Evolutionary conservation across 2,888 invertebrate species (phyloP), one percentile per base, ranked within the genome.

Genomic region (Deroplatys truncata): DNA sequence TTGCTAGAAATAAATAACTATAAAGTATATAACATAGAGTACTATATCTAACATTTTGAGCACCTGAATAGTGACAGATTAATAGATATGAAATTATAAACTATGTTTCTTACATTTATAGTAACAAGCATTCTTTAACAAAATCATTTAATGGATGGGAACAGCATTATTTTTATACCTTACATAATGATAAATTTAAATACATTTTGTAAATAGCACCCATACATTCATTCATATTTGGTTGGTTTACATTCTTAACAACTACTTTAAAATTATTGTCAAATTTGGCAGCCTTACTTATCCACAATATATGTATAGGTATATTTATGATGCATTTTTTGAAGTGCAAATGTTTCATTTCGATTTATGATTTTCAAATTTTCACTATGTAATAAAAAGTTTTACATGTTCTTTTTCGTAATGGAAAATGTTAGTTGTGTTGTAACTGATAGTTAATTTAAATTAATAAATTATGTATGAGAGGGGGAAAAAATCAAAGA

Each of bases 241-340:
- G 83, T 28, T 72, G 56, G 25, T 72, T 72, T 72, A 29, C n/a
- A 28, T 16, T n/a, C 84, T 84, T 84, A 28, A 49, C 86, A 86
- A 72, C 86, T 86, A 86, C 86, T 28, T 28, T 86, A 89, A 89
- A 89, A 89, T 89, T 89, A 89, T 89, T 89, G 89, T 89, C 89
- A 89, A 83, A 35, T 89, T 85, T 89, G 84, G 88, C 89, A 89
- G 89, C 88, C 89, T 89, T 88, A 84, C 25, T 83, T 35, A 84
- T 88, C 84, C n/a, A 82, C 82, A 82, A 82, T 87, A 87, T 87
- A 82, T 35, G n/a, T 84, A 84, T 84, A 31, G 43, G 43, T 43
- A 25, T 84, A 84, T 84, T 28, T 31, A 16, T 84, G 25, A 84
- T 20, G 31, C 84, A 31, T 84, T 28, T 84, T 72, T 72, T 72